These are phyloP conservation scores for Gymnorhina tibicen DNA, from an alignment of 2,113 vertebrate genomes.

Conservation along the genomic window DNA sequence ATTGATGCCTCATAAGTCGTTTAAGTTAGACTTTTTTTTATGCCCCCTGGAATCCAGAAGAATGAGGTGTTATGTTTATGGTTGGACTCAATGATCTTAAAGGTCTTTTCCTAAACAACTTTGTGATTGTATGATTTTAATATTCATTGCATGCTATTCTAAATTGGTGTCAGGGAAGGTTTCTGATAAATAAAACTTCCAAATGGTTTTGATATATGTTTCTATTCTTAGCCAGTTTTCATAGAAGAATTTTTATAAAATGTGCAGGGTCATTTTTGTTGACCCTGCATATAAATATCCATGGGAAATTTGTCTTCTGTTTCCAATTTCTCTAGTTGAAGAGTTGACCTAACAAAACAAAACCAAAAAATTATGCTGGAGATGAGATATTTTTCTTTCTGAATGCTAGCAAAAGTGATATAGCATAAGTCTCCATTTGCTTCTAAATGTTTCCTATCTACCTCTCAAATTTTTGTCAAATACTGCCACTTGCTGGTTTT, in stretches of 20 bases:
- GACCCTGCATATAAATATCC: not conserved
- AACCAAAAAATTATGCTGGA: not conserved
- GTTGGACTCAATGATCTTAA: not conserved
- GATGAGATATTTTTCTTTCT: not conserved
- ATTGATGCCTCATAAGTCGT: not conserved
- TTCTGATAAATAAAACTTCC: not conserved
- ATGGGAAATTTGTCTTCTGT: not conserved
- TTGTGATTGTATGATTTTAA: not conserved
- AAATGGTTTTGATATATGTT: conserved; percentile 2
- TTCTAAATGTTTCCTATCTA: not conserved
- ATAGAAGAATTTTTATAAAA: not conserved
- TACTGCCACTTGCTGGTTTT: conserved; percentile 63
- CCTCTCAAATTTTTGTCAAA: conserved; percentile 39
- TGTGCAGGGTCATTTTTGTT: not conserved
- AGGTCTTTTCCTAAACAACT: not conserved
- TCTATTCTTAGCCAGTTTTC: not conserved
- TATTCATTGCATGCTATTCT: not conserved
- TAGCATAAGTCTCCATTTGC: not conserved
- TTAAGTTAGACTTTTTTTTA: not conserved
- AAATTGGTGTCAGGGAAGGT: not conserved
- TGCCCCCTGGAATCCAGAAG: not conserved
- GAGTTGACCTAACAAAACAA: not conserved
- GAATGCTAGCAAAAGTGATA: not conserved
- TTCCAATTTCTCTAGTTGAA: not conserved
- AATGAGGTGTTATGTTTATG: not conserved